Conservation (phyloP, 2,113 vertebrate genomes). For the Alligator sinensis region DNA sequence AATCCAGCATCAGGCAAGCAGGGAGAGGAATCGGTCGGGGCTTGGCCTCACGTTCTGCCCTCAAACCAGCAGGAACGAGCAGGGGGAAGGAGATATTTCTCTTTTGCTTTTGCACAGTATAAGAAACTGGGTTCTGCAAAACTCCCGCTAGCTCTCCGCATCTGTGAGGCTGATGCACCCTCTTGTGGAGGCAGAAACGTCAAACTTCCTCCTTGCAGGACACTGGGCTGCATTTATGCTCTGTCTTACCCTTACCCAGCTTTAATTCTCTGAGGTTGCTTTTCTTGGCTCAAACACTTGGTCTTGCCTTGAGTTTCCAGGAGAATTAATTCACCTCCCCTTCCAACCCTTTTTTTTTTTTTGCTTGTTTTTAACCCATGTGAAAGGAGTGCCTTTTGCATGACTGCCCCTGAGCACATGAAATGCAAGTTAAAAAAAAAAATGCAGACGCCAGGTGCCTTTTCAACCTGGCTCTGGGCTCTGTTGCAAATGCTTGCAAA, state of each 20-base stretch:
- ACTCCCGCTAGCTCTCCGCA: fast-evolving
- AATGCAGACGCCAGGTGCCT: not conserved
- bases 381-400: not conserved
- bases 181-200: conserved; percentile 46
- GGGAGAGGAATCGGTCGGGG: fast-evolving
- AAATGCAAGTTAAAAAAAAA: not conserved
- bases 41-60: not conserved
- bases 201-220: fast-evolving
- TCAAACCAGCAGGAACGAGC: not conserved
- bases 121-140: not conserved
- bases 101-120: fast-evolving
- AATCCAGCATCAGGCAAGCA: not conserved
- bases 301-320: not conserved
- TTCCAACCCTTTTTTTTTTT: not conserved
- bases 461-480: not conserved
- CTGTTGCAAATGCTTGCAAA: not conserved
- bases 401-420: not conserved
- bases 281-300: not conserved
- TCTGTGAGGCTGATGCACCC: conserved; percentile 42
- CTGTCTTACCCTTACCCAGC: fast-evolving
- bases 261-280: not conserved
- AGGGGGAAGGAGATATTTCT: not conserved
- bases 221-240: fast-evolving
- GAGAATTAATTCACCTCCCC: not conserved
- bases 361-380: not conserved